Evolutionary conservation across 2,113 vertebrate genomes (phyloP), one percentile per base, ranked within the genome.

Genomic region (Poeciliopsis turrubarensis): DNA sequence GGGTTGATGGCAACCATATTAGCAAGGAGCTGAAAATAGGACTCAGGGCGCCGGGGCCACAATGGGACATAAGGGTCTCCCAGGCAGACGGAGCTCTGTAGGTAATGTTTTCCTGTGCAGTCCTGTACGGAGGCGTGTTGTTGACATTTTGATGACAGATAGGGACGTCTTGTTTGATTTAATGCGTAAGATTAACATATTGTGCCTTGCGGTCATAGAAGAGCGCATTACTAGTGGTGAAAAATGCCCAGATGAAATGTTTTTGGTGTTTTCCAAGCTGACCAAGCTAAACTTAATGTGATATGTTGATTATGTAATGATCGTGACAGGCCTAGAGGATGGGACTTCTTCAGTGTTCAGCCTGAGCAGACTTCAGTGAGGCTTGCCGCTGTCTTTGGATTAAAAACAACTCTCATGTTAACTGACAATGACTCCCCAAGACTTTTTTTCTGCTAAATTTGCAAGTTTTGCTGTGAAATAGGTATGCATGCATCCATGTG

Each of bases 101-200:
- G 92, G 93, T 94, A 94, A 92, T 70, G 72, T 39, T 75, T 87
- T 90, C 61, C 27, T 73, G 32, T 61, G 54, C 68, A 51, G 15
- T 14, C 39, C 14, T 6, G 41, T 72, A 44, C 69, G 68, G 8
- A 72, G 39, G 63, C 1, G 26, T 67, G n/a, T n/a, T 25, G 7
- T 47, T 47, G 44, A 15, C 17, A 47, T 19, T 47, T 47, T 47
- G 44, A 47, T 19, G 4, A 19, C 17, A 17, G 17, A 32, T 34
- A 7, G 19, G 4, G 29, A 12, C 19, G 5, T 64, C 5, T 14
- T 26, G 12, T 51, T 62, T 44, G 37, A 8, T 37, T 44, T 64
- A 13, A 63, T 51, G 47, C 12, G 22, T 61, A 1, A 60, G 54
- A 57, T 31, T 10, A 70, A 70, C 6, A 31, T 8, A 12, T 4